phyloP scores from a whole-genome alignment of 2,888 invertebrate species.

The Noctua fimbriata region DNA sequence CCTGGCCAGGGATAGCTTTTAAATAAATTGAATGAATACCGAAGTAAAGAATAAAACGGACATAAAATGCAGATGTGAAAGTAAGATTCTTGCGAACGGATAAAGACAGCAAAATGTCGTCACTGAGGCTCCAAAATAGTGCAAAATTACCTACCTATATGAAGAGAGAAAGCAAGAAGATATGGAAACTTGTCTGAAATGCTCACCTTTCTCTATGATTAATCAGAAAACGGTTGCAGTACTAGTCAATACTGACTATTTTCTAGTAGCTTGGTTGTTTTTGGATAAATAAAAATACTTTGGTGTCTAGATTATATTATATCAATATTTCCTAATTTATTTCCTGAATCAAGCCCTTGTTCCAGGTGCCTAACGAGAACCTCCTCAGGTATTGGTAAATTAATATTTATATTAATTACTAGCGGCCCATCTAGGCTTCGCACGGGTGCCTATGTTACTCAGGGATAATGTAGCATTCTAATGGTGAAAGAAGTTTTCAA shows the following conservation, averaged over 20 bases:
- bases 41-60: background rate
- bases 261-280: background rate
- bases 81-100: background rate
- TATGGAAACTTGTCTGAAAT: slow-evolving; percentile 23
- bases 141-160: slow-evolving; percentile 8
- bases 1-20: background rate
- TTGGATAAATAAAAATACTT: background rate
- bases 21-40: slow-evolving; percentile 2
- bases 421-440: too few species aligned
- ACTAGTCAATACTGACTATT: background rate
- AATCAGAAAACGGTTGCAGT: slow-evolving; percentile 1
- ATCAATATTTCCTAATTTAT: background rate
- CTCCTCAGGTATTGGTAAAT: too few species aligned
- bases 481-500: too few species aligned
- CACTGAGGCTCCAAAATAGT: slow-evolving; percentile 11
- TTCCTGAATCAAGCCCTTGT: too few species aligned
- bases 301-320: background rate
- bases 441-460: too few species aligned
- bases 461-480: too few species aligned
- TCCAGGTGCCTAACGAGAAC: too few species aligned
- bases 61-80: slow-evolving; percentile 17
- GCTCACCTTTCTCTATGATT: slow-evolving; percentile 13
- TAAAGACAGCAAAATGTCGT: background rate
- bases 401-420: too few species aligned
- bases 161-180: slow-evolving; percentile 16